Conservation (phyloP, 2,113 vertebrate genomes). For the Lophius piscatorius region DNA sequence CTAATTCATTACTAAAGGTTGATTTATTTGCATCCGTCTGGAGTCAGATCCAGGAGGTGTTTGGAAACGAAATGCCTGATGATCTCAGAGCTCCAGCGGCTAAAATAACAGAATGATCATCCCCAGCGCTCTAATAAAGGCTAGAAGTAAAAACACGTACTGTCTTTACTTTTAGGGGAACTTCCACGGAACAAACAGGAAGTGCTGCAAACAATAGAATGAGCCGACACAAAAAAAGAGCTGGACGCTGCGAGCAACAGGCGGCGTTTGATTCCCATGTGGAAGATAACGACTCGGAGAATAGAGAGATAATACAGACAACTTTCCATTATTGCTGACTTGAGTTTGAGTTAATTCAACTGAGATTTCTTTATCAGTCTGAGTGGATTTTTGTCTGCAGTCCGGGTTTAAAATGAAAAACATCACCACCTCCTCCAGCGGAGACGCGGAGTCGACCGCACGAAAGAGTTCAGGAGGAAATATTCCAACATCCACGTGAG, state of each 20-base stretch:
- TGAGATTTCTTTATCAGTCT: constrained; percentile 48
- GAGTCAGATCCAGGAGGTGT: background rate
- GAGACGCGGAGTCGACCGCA: constrained; percentile 12
- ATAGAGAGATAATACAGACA: constrained; percentile 34
- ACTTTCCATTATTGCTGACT: constrained; percentile 33
- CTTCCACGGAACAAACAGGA: constrained; percentile 15
- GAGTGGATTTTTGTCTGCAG: constrained; percentile 37
- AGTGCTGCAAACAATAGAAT: constrained; percentile 46
- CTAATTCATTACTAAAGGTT: constrained; percentile 12
- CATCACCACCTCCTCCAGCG: constrained; percentile 23
- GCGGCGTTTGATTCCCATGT: constrained; percentile 28
- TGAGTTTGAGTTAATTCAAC: constrained; percentile 54
- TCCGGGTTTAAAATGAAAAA: constrained; percentile 30
- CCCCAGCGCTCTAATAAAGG: constrained; percentile 21
- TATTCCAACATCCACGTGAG: too few relatives aligned
- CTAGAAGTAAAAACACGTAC: constrained; percentile 21
- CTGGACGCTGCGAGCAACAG: constrained; percentile 11
- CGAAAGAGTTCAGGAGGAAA: constrained; percentile 1
- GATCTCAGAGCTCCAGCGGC: constrained; percentile 23
- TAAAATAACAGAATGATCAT: constrained; percentile 46
- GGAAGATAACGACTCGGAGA: too few relatives aligned
- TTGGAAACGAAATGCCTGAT: constrained; percentile 9
- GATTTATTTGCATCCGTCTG: constrained; percentile 31
- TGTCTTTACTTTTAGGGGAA: too few relatives aligned
- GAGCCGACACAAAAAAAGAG: constrained; percentile 27